phyloP scores from a whole-genome alignment of 2,888 invertebrate species.

The Acrocera orbiculus region DNA sequence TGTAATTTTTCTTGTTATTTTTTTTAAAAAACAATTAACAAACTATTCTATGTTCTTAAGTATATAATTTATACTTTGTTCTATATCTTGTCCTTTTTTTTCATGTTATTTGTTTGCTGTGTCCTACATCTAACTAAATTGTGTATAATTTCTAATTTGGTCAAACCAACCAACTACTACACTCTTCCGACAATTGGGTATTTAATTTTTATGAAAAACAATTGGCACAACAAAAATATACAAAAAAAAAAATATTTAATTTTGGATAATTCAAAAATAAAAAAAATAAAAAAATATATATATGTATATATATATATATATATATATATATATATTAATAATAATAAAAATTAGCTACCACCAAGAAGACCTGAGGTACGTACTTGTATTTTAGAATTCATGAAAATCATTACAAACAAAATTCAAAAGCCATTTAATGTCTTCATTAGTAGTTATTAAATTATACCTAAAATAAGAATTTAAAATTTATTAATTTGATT shows the following conservation, averaged over 20 bases:
- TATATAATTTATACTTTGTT: slow-evolving; percentile 15
- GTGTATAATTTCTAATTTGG: no score
- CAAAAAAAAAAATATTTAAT: slow-evolving; percentile 1
- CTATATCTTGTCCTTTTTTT: slow-evolving; percentile 38
- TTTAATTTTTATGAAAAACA: slow-evolving; percentile 9
- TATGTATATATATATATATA: slow-evolving; percentile 1
- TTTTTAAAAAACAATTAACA: slow-evolving; percentile 3
- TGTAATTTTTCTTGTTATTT: slow-evolving; percentile 18
- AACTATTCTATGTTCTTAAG: background rate
- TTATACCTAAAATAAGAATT: no score
- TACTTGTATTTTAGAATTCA: slow-evolving; percentile 19
- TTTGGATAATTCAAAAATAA: slow-evolving; percentile 8
- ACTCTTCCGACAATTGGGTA: slow-evolving; percentile 13
- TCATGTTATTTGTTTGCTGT: slow-evolving; percentile 36
- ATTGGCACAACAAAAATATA: background rate
- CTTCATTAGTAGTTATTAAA: no score
- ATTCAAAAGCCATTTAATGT: no score
- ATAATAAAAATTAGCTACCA: slow-evolving; percentile 57
- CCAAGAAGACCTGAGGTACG: slow-evolving; percentile 84
- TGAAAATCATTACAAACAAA: slow-evolving; percentile 1
- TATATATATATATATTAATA: no score
- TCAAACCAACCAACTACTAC: no score
- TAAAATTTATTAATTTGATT: no score
- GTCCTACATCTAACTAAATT: no score
- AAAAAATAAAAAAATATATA: slow-evolving; percentile 2